Base-by-base conservation (phyloP, 2,888 invertebrate species). In the Eupithecia abbreviata region DNA sequence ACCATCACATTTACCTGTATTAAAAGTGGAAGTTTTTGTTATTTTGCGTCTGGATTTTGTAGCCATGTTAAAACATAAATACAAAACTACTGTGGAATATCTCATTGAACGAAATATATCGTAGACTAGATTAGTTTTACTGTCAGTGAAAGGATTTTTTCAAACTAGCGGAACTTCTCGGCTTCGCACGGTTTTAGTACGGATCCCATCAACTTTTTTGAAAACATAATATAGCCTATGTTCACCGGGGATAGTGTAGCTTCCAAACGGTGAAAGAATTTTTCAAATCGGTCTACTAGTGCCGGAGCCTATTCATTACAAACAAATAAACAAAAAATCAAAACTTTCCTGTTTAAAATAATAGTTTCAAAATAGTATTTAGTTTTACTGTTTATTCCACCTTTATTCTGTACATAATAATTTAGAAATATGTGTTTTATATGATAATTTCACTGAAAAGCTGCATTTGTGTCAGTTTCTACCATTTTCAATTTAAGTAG, bases 381-480 rank as follows among this genome's bases (percentile, higher is more conserved):
- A 47, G n/a, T 51, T 51, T 51, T n/a, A 51, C 18, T 30, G 62
- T 30, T 92, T 91, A 87, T 86, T 90, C 91, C 90, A 91, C 90
- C 90, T 90, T 88, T 87, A 5, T 85, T 84, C 77, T 85, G 85
- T 86, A 84, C 82, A 82, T 77, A 78, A 65, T 78, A 72, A 30
- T 74, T 74, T 65, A 76, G 30, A 58, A 58, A 62, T 62, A 30
- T 62, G 62, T 62, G 58, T 58, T 18, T 58, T 62, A 12, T 18
- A 18, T 30, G 4, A 18, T 62, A 62, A 62, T 30, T 30, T 62
- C 62, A 62, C 62, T 30, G 12, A 62, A 62, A 62, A 30, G 4
- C 30, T 4, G 62, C 62, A 62, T 62, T 62, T 62, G 10, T 30
- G 10, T 58, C 9, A 30, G 4, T 58, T 58, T 58, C 2, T 58